Evolutionary conservation across 64 coral and sea anemone species (phyloP).

Genomic region (Montipora sp.): DNA sequence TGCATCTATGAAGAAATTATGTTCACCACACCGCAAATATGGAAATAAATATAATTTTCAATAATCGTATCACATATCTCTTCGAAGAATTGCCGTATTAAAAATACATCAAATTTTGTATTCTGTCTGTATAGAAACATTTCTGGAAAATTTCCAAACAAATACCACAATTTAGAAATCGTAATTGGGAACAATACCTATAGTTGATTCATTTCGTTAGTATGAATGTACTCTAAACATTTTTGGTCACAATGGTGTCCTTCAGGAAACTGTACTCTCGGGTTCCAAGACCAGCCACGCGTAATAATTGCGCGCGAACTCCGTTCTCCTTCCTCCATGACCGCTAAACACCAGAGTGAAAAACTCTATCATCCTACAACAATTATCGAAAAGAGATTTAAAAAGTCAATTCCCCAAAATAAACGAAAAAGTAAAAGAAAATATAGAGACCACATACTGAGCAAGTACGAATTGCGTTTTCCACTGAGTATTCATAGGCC

Average conservation of each 20-base stretch:
- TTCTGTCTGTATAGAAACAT: background rate
- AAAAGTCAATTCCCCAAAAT: background rate
- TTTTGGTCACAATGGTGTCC: background rate
- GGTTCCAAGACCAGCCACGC: too few species aligned
- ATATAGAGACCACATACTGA: too few species aligned
- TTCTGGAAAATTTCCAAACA: background rate
- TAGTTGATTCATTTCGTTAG: background rate
- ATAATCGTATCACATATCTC: background rate
- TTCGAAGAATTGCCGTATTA: background rate
- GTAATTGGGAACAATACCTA: background rate
- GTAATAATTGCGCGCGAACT: too few species aligned
- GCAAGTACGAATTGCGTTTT: background rate
- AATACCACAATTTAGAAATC: background rate
- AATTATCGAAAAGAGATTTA: background rate
- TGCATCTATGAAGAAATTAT: background rate
- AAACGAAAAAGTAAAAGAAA: background rate
- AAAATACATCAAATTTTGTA: background rate
- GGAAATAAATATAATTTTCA: slow-evolving; percentile 14
- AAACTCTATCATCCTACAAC: too few species aligned
- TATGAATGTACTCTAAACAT: background rate
- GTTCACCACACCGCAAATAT: background rate
- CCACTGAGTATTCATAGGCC: background rate
- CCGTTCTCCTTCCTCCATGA: too few species aligned
- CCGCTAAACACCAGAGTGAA: too few species aligned
- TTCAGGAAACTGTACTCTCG: background rate